phyloP scores from a whole-genome alignment of 2,797 vertebrate genomes.

The Cuniculus paca region DNA sequence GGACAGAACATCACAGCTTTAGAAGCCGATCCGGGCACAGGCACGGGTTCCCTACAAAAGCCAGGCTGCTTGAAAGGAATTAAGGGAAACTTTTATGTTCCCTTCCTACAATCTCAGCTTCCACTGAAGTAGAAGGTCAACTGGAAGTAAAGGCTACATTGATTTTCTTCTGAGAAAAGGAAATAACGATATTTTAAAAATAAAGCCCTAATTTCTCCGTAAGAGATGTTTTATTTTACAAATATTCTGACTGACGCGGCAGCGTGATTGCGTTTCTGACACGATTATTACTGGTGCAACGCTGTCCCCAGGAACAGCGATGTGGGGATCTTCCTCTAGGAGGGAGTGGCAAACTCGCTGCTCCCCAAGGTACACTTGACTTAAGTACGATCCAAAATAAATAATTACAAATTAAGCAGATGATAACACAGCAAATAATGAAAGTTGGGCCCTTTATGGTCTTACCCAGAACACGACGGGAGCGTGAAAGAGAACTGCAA shows the following conservation, averaged over 20 bases:
- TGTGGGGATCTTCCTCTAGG: neutral
- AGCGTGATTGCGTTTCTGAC: conserved; percentile 55
- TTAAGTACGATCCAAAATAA: conserved; percentile 53
- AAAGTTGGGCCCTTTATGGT: conserved; percentile 15
- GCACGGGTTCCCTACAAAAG: neutral
- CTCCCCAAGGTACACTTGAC: neutral
- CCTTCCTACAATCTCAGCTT: neutral
- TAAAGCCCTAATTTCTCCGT: neutral
- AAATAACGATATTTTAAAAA: neutral
- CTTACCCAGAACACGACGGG: conserved; percentile 17
- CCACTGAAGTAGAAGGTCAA: neutral
- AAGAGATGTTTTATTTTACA: conserved; percentile 72
- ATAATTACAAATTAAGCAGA: neutral
- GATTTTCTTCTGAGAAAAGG: conserved; percentile 64
- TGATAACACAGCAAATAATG: neutral
- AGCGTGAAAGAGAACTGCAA: conserved; percentile 16
- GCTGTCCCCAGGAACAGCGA: neutral
- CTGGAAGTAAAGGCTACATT: conserved; percentile 28
- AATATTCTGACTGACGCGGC: conserved; percentile 40
- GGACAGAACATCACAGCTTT: neutral
- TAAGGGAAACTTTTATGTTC: neutral
- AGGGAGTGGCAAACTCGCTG: conserved; percentile 16
- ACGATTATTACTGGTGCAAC: neutral
- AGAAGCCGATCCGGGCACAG: neutral
- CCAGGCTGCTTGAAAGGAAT: neutral